Conservation (phyloP, 2,888 invertebrate genomes). For the Lithophane leautieri region DNA sequence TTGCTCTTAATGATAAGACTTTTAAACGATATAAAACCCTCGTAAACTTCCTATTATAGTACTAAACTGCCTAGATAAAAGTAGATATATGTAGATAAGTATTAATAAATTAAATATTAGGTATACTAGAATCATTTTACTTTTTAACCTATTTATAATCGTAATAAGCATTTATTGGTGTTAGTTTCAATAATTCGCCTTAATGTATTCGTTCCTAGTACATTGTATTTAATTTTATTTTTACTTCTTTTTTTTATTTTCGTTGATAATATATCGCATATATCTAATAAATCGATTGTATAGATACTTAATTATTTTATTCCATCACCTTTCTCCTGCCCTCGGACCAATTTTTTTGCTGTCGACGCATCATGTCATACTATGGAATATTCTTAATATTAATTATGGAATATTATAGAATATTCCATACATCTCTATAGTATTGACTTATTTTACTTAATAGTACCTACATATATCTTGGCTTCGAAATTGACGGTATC, state of each 20-base stretch:
- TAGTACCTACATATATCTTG: not conserved
- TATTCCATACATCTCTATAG: not conserved
- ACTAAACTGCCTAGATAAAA: slow-evolving; percentile 36
- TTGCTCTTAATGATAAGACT: slow-evolving; percentile 10
- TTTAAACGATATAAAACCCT: slow-evolving; percentile 9
- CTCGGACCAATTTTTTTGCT: not conserved
- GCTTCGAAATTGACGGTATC: too few species aligned
- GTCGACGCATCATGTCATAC: not conserved
- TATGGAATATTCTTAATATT: not conserved
- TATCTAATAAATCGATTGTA: slow-evolving; percentile 51
- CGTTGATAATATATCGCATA: slow-evolving; percentile 38
- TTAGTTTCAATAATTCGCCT: slow-evolving; percentile 47
- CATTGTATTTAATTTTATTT: slow-evolving; percentile 47
- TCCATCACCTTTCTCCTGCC: not conserved
- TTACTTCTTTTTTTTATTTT: slow-evolving; percentile 53
- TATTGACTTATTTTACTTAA: not conserved
- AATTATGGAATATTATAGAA: not conserved
- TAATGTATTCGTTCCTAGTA: slow-evolving; percentile 65
- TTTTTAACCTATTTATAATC: slow-evolving; percentile 41
- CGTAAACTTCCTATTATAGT: slow-evolving; percentile 27
- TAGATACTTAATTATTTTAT: slow-evolving; percentile 34
- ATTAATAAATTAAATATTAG: slow-evolving; percentile 32
- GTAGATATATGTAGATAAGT: slow-evolving; percentile 28
- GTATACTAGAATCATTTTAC: slow-evolving; percentile 12
- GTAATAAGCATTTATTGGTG: slow-evolving; percentile 43